Conservation (phyloP, 2,113 vertebrate genomes). For the Leptosomus discolor region DNA sequence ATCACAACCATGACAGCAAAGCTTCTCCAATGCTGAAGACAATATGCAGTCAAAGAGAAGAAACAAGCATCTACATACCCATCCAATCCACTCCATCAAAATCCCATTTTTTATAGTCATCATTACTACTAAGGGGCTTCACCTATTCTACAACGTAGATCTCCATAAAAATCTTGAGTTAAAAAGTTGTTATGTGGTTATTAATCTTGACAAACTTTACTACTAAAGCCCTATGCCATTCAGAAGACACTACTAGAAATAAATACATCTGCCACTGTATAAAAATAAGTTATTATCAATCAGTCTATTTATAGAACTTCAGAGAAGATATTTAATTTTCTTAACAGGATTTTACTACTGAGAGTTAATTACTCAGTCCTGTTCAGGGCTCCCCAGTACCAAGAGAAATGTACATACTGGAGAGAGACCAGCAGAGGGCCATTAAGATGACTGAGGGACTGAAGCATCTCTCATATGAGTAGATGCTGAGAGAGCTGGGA, state of each 20-base stretch:
- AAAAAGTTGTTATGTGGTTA: background rate
- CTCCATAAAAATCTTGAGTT: background rate
- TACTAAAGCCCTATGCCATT: background rate
- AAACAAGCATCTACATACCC: background rate
- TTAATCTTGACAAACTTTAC: background rate
- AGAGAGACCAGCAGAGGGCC: background rate
- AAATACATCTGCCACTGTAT: background rate
- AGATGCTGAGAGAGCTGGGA: background rate
- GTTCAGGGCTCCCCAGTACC: background rate
- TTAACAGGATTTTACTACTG: background rate
- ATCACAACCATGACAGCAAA: background rate
- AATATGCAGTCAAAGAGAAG: background rate
- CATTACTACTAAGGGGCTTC: background rate
- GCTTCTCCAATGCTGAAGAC: background rate
- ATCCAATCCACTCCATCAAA: background rate
- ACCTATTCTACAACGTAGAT: background rate
- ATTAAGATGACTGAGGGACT: background rate
- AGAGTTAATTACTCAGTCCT: background rate
- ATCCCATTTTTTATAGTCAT: background rate
- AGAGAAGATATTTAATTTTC: background rate
- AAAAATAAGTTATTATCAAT: background rate
- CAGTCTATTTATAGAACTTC: background rate
- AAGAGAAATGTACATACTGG: background rate
- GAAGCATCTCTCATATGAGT: background rate
- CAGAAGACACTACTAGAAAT: background rate